Percentiles rank a stretch among this genome's conserved stretches.
Conservation (phyloP, 2,797 vertebrate species). For the Sebastes steindachneri region DNA sequence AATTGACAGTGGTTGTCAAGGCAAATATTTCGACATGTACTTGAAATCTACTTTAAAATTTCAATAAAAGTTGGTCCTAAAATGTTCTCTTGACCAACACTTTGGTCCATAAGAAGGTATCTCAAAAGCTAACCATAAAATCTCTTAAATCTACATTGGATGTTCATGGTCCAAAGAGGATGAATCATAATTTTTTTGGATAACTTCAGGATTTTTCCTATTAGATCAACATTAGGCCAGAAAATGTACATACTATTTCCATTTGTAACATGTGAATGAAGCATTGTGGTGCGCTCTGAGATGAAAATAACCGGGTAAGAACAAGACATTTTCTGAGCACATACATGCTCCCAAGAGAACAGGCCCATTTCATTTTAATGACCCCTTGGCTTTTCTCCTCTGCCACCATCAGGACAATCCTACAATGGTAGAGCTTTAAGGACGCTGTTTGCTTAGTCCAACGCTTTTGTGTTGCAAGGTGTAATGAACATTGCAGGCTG, state of each 20-base stretch:
- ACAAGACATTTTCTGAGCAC: slow-evolving; percentile 8
- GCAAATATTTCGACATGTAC: not conserved
- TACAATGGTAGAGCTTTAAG: slow-evolving; percentile 18
- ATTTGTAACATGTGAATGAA: not conserved
- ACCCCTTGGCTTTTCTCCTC: slow-evolving; percentile 38
- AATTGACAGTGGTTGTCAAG: not conserved
- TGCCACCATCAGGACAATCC: slow-evolving; percentile 3
- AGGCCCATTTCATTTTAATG: slow-evolving; percentile 44
- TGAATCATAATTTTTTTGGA: not conserved
- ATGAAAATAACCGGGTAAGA: not conserved
- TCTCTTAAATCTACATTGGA: not conserved
- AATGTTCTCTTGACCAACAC: not conserved
- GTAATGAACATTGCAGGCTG: slow-evolving; percentile 52
- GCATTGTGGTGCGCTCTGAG: not conserved
- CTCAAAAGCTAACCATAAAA: not conserved
- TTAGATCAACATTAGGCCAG: not conserved
- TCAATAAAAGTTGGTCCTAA: not conserved
- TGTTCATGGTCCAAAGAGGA: not conserved
- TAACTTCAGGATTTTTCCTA: not conserved
- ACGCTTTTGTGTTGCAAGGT: slow-evolving; percentile 47
- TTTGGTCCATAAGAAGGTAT: not conserved
- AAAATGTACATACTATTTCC: not conserved
- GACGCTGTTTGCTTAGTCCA: slow-evolving; percentile 31
- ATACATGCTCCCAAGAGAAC: slow-evolving; percentile 29
- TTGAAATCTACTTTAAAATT: not conserved